Evolutionary conservation across 2,888 invertebrate genomes (phyloP).

Genomic region (Galerucella nymphaeae): DNA sequence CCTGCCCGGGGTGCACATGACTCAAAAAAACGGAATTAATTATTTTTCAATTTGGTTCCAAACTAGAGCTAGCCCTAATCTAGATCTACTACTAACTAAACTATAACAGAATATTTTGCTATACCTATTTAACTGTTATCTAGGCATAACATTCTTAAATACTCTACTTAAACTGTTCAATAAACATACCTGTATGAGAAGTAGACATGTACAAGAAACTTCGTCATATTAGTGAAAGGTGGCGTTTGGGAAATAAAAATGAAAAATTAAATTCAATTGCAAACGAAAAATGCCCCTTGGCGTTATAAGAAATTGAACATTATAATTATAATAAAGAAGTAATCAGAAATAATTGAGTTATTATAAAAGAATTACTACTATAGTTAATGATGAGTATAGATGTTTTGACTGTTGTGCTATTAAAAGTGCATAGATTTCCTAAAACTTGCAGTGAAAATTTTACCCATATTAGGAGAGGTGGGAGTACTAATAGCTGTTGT

Average conservation of each 20-base stretch:
- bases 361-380: too few species aligned
- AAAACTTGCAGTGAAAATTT: conserved; percentile 25
- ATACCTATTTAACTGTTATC: neutral
- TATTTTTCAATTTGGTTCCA: too few species aligned
- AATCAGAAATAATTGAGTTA: neutral
- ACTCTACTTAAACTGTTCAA: neutral
- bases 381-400: neutral
- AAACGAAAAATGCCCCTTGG: neutral
- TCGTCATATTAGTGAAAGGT: neutral
- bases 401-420: conserved; percentile 15
- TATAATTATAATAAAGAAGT: neutral
- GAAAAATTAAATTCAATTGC: neutral
- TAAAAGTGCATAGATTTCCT: conserved; percentile 9
- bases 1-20: too few species aligned
- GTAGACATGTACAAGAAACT: neutral
- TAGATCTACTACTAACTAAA: neutral
- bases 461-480: conserved; percentile 63
- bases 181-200: neutral
- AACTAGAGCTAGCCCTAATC: neutral
- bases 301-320: neutral
- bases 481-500: conserved; percentile 63
- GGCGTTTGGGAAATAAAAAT: neutral
- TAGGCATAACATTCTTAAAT: neutral
- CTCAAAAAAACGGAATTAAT: too few species aligned
- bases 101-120: neutral